Evolutionary conservation across 2,888 invertebrate species (phyloP), one percentile per base, ranked within the genome.

Genomic region (Athetis lepigone): DNA sequence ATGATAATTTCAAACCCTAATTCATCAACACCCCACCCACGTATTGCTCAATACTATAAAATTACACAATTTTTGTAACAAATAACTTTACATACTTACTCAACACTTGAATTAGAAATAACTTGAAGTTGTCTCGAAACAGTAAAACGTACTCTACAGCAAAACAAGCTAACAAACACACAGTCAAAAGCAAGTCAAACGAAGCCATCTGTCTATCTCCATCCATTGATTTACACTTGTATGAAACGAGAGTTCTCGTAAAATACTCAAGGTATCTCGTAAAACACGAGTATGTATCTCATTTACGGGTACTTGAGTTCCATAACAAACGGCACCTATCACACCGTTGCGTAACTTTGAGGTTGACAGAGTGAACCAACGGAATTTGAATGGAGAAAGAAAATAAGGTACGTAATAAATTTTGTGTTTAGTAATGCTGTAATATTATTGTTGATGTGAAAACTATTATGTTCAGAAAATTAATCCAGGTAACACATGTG

Each of bases 221-320:
- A 50, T 4, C 54, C 56, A 76, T 77, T 74, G 78, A 80, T 82
- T 82, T 64, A 65, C 70, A 65, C 76, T 56, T 64, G 47, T 51
- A 43, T 54, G 50, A 54, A 71, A 70, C 74, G 67, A 74, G 70
- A 65, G 75, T 76, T 71, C 82, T 83, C 85, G 80, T 89, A 86
- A 89, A 86, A 88, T 83, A 81, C 82, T 82, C 63, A 66, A 83
- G 77, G 72, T 65, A 80, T 80, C 83, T 84, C 87, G 77, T 88
- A 87, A 89, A 90, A 86, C 77, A 83, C 56, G 81, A 76, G 72
- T 79, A 80, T 84, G 83, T 84, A 85, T 86, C 85, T 86, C 85
- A 85, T 89, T 89, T 86, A 89, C 85, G 85, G 80, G 75, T 69
- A 83, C 86, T 88, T 86, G 84, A 85, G 70, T 78, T 75, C 69